Evolutionary conservation across 2,797 vertebrate genomes (phyloP).

Genomic region (Dipus sagitta): DNA sequence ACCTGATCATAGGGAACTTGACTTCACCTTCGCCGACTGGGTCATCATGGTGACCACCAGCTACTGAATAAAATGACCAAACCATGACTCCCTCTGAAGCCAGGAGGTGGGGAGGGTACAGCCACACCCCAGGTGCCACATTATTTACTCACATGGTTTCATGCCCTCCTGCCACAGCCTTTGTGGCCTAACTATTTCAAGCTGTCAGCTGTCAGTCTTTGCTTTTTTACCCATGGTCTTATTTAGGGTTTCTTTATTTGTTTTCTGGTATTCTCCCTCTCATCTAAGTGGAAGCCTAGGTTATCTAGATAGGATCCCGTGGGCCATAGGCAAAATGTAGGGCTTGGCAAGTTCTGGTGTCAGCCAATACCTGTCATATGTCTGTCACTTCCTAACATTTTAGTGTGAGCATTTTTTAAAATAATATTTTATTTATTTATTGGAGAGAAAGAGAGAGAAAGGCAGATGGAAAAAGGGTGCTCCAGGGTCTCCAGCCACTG

Average conservation of each 20-base stretch:
- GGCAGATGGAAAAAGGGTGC: no score
- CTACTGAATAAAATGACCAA: neutral
- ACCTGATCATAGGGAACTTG: constrained; percentile 11
- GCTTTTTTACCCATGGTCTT: neutral
- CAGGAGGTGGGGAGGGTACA: neutral
- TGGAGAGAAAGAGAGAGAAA: no score
- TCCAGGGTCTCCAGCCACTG: no score
- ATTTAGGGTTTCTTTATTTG: neutral
- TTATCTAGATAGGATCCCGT: neutral
- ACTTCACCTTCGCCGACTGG: constrained; percentile 18
- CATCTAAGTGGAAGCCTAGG: neutral
- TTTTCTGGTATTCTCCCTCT: constrained; percentile 18
- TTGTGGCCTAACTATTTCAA: neutral
- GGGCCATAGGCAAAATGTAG: neutral
- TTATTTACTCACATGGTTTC: neutral
- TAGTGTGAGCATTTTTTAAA: neutral
- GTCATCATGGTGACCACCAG: neutral
- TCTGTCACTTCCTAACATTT: neutral
- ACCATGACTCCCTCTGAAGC: neutral
- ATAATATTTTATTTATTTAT: no score
- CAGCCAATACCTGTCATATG: neutral
- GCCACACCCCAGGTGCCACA: neutral
- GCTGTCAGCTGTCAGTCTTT: neutral
- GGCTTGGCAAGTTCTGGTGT: neutral
- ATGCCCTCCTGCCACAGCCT: neutral